Evolutionary conservation across 30 jellyfish, hydroid and myxozoan species (phyloP).

Genomic region (Pseudorhiza aurosa): DNA sequence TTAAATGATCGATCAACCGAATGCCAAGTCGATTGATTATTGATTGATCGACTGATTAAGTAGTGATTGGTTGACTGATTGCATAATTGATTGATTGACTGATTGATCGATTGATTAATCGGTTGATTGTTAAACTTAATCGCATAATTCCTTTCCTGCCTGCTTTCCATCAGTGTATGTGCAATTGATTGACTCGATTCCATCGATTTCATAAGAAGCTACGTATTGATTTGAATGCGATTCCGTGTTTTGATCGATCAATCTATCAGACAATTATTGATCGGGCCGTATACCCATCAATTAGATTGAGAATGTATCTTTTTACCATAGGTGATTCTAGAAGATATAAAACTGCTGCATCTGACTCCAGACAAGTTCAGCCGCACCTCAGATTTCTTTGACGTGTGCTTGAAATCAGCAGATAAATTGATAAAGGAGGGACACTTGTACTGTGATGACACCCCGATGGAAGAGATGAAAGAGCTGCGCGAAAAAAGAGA

Average conservation of each 20-base stretch:
- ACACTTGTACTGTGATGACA: conserved; percentile 92
- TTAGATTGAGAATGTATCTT: not conserved
- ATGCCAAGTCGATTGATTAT: no score
- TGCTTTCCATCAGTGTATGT: no score
- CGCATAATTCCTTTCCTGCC: no score
- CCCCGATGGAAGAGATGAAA: conserved; percentile 92
- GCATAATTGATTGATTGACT: no score
- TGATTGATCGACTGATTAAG: no score
- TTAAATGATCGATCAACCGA: no score
- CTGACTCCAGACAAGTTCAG: conserved; percentile 94
- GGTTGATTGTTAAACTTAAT: no score
- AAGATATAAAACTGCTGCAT: conserved; percentile 87
- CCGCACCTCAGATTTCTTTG: conserved; percentile 94
- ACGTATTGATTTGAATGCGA: no score
- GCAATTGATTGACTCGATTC: no score
- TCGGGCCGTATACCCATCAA: not conserved
- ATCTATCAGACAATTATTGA: not conserved
- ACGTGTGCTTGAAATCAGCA: conserved; percentile 72
- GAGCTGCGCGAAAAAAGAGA: conserved; percentile 80
- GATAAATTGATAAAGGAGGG: conserved; percentile 86
- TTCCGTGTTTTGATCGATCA: not conserved
- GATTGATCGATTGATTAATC: no score
- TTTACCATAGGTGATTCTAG: conserved; percentile 82
- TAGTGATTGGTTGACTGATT: no score
- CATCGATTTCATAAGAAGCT: no score